Conservation (phyloP, 2,113 vertebrate genomes). For the Centrocercus urophasianus region DNA sequence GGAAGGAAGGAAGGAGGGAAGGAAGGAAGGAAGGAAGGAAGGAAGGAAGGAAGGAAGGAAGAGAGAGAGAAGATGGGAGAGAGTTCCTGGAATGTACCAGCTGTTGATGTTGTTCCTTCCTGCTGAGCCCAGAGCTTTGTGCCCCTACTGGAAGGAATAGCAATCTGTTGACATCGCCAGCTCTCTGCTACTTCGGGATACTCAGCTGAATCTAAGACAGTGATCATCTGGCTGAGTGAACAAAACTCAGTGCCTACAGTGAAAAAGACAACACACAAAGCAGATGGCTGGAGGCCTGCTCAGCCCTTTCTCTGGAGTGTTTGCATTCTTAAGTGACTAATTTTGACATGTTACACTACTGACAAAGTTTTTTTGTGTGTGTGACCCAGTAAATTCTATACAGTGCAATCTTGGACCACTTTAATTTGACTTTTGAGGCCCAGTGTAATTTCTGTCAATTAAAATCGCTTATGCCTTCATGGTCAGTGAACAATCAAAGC, state of each 20-base stretch:
- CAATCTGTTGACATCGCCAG: slow-evolving; percentile 81
- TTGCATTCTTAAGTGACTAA: slow-evolving; percentile 81
- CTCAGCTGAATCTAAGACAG: slow-evolving; percentile 69
- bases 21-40: no score
- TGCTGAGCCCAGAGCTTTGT: slow-evolving; percentile 63
- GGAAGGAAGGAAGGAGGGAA: no score
- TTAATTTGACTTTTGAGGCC: not conserved
- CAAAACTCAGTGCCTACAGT: slow-evolving; percentile 69
- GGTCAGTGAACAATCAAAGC: not conserved
- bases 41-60: no score
- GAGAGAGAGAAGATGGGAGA: slow-evolving; percentile 36
- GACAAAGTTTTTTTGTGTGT: slow-evolving; percentile 56
- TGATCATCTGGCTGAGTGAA: slow-evolving; percentile 78
- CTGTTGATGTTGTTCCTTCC: slow-evolving; percentile 85
- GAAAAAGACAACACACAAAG: slow-evolving; percentile 61
- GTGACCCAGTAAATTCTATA: slow-evolving; percentile 63
- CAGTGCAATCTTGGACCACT: not conserved
- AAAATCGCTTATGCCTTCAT: not conserved
- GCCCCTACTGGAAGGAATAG: slow-evolving; percentile 71
- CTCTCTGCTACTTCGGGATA: slow-evolving; percentile 66
- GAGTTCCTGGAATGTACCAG: slow-evolving; percentile 82
- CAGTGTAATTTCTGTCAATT: not conserved
- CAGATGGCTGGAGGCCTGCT: slow-evolving; percentile 79
- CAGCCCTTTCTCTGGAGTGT: slow-evolving; percentile 71
- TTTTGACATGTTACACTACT: slow-evolving; percentile 77